These are phyloP conservation scores for Lytechinus variegatus DNA, from an alignment of 35 echinoderm and acorn worm genomes.

Conservation along the genomic window DNA sequence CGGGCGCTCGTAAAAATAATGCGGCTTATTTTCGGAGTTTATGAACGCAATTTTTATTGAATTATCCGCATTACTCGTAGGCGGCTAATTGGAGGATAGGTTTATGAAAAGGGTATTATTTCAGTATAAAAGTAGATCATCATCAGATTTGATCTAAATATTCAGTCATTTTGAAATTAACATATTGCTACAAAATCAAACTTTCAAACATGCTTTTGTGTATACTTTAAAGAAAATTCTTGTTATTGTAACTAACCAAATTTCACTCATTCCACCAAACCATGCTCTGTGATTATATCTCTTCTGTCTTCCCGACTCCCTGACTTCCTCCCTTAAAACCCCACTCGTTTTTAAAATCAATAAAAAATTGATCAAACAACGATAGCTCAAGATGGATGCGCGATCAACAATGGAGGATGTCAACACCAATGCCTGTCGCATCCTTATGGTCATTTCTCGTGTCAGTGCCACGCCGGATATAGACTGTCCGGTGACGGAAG, in stretches of 20 bases:
- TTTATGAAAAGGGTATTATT: too few relatives aligned
- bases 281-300: not conserved
- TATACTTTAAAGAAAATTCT: not conserved
- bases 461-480: slow-evolving; percentile 85
- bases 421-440: slow-evolving; percentile 83
- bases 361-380: not conserved
- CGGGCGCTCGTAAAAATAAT: too few relatives aligned
- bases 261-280: not conserved
- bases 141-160: not conserved
- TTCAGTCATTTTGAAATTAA: not conserved
- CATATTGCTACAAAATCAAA: not conserved
- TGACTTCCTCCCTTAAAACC: not conserved
- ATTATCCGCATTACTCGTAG: too few relatives aligned
- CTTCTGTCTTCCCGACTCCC: not conserved
- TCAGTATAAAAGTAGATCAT: not conserved
- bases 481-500: slow-evolving; percentile 66
- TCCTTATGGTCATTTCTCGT: slow-evolving; percentile 66
- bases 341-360: not conserved
- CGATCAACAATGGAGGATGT: slow-evolving; percentile 86
- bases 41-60: too few relatives aligned
- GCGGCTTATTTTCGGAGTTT: too few relatives aligned
- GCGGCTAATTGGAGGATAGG: too few relatives aligned
- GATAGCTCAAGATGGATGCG: slow-evolving; percentile 84
- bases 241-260: not conserved
- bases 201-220: not conserved